Evolutionary conservation across 2,888 invertebrate species (phyloP), one percentile per base, ranked within the genome.

Genomic region (Eilema griseolum): DNA sequence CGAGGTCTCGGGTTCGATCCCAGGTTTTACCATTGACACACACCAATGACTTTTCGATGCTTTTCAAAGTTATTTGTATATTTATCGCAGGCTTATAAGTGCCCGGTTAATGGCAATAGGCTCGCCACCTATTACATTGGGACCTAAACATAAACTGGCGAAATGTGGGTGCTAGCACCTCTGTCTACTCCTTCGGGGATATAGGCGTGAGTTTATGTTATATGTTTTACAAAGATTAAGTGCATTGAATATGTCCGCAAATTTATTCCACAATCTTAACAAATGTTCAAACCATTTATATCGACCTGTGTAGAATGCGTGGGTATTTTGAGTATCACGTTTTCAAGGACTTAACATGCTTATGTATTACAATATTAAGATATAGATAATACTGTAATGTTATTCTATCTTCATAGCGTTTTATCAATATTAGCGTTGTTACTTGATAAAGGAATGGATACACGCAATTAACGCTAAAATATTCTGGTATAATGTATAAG

Each of bases 231-330:
- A 16, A 46, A 46, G 14, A 46, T 52, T n/a, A 52, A n/a, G 52
- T 8, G 8, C n/a, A 52, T 10, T n/a, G 52, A n/a, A 8, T 52
- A n/a, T 1, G 2, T 52, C n/a, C 7, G 20, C n/a, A 7, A 52
- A 52, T 52, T n/a, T 10, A n/a, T 52, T 52, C 52, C n/a, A 52
- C n/a, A 52, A 52, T 52, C 52, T 10, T 20, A 20, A 20, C 16
- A 20, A 7, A 16, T 46, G 10, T n/a, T n/a, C n/a, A 8, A 52
- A 52, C 20, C n/a, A n/a, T 8, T 52, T 20, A 52, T 0, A n/a
- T 64, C 64, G 57, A 31, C 26, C 37, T 5, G 56, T 11, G n/a
- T 70, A 59, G 74, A 70, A 52, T 52, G 52, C n/a, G 52, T 52
- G 52, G 52, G 52, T 52, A 52, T 52, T 66, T 56, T 66, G 70